Conservation (phyloP, 2,797 vertebrate genomes). For the Sus cebifrons region DNA sequence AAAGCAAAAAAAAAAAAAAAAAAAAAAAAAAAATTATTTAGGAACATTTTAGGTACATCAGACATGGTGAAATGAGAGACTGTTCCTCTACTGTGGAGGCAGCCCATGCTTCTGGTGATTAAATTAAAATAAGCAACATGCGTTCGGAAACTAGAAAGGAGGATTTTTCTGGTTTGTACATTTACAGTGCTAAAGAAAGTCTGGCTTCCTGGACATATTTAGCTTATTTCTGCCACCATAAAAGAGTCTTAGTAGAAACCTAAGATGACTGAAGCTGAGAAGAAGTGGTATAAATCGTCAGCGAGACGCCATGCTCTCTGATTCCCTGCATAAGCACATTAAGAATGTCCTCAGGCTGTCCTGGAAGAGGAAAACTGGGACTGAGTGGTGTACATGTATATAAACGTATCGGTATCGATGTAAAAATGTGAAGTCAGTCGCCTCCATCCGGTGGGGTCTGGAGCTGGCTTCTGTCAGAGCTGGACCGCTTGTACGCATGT, state of each 20-base stretch:
- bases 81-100: background rate
- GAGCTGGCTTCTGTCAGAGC: background rate
- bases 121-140: background rate
- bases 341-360: background rate
- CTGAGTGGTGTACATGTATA: background rate
- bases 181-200: background rate
- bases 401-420: no score
- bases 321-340: background rate
- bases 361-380: background rate
- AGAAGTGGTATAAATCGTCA: background rate
- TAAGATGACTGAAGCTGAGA: conserved; percentile 15
- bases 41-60: background rate
- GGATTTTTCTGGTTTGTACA: background rate
- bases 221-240: background rate
- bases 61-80: background rate
- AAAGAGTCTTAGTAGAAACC: background rate
- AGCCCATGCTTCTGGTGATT: background rate
- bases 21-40: background rate
- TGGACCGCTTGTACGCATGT: background rate
- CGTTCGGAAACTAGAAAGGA: conserved; percentile 39
- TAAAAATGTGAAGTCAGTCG: no score
- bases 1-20: no score
- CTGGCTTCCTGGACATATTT: conserved; percentile 10
- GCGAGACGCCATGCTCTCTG: background rate
- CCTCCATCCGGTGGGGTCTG: background rate